phyloP scores from a whole-genome alignment of 2,888 invertebrate species.

The Euzetes globulus region DNA sequence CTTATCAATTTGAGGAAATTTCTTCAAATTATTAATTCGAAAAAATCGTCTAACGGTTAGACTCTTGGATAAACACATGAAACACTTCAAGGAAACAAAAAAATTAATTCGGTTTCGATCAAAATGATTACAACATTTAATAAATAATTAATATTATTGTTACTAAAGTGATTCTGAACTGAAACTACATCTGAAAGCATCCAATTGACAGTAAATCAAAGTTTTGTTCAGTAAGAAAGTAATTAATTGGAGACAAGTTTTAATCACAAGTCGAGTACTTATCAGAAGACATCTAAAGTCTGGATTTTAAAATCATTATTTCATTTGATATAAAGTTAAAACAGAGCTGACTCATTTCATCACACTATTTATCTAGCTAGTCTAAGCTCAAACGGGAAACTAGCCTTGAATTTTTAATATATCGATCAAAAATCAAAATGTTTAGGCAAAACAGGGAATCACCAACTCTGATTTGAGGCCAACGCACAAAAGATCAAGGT shows the following conservation, averaged over 20 bases:
- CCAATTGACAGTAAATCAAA: not conserved
- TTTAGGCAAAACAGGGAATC: no score
- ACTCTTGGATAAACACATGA: not conserved
- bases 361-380: no score
- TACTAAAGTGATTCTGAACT: not conserved
- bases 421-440: no score
- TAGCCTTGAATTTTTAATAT: no score
- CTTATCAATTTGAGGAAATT: slow-evolving; percentile 15
- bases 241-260: not conserved
- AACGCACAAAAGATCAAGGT: no score
- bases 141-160: no score
- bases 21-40: not conserved
- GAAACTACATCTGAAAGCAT: not conserved
- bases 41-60: slow-evolving; percentile 5
- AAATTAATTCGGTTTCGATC: not conserved
- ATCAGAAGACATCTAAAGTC: not conserved
- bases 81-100: slow-evolving; percentile 19
- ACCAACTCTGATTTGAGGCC: no score
- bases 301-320: not conserved
- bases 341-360: not conserved
- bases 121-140: not conserved
- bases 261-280: not conserved
- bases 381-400: no score
- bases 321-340: not conserved
- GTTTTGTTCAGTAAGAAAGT: not conserved